These are phyloP conservation scores for Lydus trimaculatus DNA, from an alignment of 2,888 invertebrate genomes.

Conservation along the genomic window DNA sequence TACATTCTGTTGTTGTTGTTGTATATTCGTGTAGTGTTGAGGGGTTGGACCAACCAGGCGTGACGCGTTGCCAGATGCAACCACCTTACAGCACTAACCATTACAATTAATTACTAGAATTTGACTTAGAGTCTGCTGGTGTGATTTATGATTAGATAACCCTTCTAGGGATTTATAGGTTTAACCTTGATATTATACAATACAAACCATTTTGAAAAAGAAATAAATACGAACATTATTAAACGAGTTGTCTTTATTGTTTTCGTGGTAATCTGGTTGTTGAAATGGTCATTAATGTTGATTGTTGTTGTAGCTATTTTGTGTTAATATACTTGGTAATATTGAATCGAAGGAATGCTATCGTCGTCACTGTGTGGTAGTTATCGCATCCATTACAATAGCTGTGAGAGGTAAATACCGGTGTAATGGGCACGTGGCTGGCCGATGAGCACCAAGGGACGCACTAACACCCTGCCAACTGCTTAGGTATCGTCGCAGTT, in stretches of 20 bases:
- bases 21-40: background rate
- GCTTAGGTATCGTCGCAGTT: background rate
- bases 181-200: background rate
- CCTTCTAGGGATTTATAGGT: constrained; percentile 26
- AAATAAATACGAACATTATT: constrained; percentile 19
- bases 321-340: constrained; percentile 20
- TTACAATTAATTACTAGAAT: constrained; percentile 48
- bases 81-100: constrained; percentile 44
- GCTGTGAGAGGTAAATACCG: constrained; percentile 54
- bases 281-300: constrained; percentile 47
- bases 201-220: background rate
- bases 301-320: constrained; percentile 42
- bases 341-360: constrained; percentile 42
- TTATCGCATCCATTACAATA: constrained; percentile 53
- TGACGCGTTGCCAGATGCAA: constrained; percentile 47
- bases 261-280: constrained; percentile 46
- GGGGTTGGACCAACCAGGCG: constrained; percentile 38
- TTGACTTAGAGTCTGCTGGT: constrained; percentile 44
- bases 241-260: constrained; percentile 42
- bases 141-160: constrained; percentile 47
- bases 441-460: constrained; percentile 55
- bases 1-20: constrained; percentile 30
- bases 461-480: constrained; percentile 36
- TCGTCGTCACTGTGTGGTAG: constrained; percentile 38
- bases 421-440: constrained; percentile 57